A percentile compares a stretch with the other conserved stretches of the same genome.
phyloP scores from a whole-genome alignment of 2,113 vertebrate genomes.

The Amphilophus citrinellus region DNA sequence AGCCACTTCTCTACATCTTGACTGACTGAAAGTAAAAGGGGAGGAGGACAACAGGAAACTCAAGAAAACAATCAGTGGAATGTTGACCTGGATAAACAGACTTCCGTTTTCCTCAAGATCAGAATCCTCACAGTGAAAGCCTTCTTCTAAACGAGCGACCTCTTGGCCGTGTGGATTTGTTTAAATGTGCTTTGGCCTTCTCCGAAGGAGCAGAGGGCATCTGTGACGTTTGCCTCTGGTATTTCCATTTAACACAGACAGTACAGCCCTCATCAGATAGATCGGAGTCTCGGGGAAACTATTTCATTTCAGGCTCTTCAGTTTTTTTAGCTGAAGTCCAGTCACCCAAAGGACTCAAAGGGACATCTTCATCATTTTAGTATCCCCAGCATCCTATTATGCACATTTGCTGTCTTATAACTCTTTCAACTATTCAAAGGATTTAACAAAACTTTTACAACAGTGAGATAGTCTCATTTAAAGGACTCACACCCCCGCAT shows the following conservation, averaged over 20 bases:
- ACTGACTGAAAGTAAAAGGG: constrained; percentile 41
- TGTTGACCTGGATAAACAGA: constrained; percentile 40
- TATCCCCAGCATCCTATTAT: not conserved
- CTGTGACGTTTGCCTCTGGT: constrained; percentile 4
- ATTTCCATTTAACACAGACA: constrained; percentile 40
- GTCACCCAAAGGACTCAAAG: constrained; percentile 19
- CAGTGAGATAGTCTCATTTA: constrained; percentile 4
- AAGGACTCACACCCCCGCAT: not conserved
- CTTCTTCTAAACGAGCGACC: constrained; percentile 13
- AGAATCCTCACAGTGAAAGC: constrained; percentile 33
- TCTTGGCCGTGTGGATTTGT: constrained; percentile 22
- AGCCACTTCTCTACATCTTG: constrained; percentile 13
- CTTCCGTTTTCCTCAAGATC: constrained; percentile 39
- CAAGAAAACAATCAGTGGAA: constrained; percentile 25
- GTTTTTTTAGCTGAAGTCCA: not conserved
- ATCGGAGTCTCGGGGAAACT: not conserved
- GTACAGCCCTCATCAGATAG: not conserved
- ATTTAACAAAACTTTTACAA: constrained; percentile 46
- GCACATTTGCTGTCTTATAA: constrained; percentile 17
- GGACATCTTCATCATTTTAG: constrained; percentile 27
- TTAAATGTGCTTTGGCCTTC: not conserved
- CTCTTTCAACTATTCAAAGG: constrained; percentile 24
- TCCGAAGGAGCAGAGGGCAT: constrained; percentile 9
- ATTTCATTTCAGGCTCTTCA: not conserved
- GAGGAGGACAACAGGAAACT: constrained; percentile 36